Evolutionary conservation across 2,888 invertebrate species (phyloP).

Genomic region (Agrilus cyanescens): DNA sequence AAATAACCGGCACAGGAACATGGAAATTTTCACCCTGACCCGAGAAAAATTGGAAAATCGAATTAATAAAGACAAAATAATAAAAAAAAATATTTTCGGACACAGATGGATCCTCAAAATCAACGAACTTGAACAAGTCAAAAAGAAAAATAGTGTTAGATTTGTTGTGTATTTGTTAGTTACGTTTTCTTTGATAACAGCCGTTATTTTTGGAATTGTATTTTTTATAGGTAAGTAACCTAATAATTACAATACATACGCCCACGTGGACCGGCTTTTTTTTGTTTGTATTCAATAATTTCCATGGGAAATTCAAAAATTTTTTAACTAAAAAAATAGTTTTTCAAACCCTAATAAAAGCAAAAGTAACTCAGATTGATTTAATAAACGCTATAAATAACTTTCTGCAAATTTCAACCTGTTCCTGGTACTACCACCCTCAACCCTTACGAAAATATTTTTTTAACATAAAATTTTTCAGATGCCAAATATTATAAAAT

Average conservation of each 20-base stretch:
- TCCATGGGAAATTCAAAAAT: no score
- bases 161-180: constrained; percentile 24
- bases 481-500: constrained; percentile 1
- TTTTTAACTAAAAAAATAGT: no score
- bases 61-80: constrained; percentile 24
- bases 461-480: not conserved
- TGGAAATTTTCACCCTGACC: constrained; percentile 24
- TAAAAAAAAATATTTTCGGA: constrained; percentile 31
- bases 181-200: constrained; percentile 24
- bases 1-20: constrained; percentile 17
- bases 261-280: no score
- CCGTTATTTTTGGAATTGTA: constrained; percentile 25
- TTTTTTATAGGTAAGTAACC: constrained; percentile 24
- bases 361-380: no score
- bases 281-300: no score
- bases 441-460: no score
- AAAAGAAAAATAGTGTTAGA: constrained; percentile 14
- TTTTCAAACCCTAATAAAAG: no score
- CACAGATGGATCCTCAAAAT: constrained; percentile 32
- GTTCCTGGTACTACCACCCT: no score
- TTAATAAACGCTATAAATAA: no score
- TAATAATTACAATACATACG: not conserved
- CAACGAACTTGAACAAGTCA: constrained; percentile 23
- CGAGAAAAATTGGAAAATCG: constrained; percentile 22
- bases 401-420: no score